phyloP scores from a whole-genome alignment of 2,797 vertebrate genomes.

The Stomatorhinus walkeri region DNA sequence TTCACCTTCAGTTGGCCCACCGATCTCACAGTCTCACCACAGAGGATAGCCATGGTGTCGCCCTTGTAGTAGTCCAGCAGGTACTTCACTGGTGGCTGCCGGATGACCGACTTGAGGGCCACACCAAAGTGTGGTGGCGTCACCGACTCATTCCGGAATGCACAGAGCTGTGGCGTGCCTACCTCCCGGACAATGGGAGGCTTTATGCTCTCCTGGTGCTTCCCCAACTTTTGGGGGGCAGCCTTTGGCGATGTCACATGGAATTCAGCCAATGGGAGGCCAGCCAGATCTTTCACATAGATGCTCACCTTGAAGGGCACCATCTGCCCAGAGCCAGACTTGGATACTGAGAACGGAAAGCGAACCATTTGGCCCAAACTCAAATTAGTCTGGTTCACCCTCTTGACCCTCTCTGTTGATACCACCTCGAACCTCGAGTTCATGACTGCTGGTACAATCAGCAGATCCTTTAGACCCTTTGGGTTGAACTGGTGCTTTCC shows the following conservation, averaged over 20 bases:
- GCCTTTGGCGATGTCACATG: constrained; percentile 53
- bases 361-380: constrained; percentile 51
- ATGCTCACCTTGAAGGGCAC: constrained; percentile 58
- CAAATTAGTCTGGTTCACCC: constrained; percentile 53
- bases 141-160: constrained; percentile 59
- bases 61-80: constrained; percentile 73
- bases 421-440: constrained; percentile 62
- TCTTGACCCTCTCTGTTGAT: constrained; percentile 42
- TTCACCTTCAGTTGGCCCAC: constrained; percentile 64
- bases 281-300: constrained; percentile 46
- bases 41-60: constrained; percentile 65
- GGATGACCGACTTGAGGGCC: constrained; percentile 64
- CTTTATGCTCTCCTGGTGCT: constrained; percentile 44
- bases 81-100: constrained; percentile 64
- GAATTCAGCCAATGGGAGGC: constrained; percentile 51
- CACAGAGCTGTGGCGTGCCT: constrained; percentile 53
- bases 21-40: constrained; percentile 63
- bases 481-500: constrained; percentile 64
- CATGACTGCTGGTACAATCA: constrained; percentile 53
- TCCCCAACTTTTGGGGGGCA: constrained; percentile 52
- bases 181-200: constrained; percentile 38
- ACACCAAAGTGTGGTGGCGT: constrained; percentile 56
- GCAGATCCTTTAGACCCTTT: constrained; percentile 57
- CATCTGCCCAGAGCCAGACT: constrained; percentile 47
- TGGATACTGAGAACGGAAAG: constrained; percentile 57